Evolutionary conservation across 2,888 invertebrate species (phyloP).

Genomic region (Zaprionus obscuricornis): DNA sequence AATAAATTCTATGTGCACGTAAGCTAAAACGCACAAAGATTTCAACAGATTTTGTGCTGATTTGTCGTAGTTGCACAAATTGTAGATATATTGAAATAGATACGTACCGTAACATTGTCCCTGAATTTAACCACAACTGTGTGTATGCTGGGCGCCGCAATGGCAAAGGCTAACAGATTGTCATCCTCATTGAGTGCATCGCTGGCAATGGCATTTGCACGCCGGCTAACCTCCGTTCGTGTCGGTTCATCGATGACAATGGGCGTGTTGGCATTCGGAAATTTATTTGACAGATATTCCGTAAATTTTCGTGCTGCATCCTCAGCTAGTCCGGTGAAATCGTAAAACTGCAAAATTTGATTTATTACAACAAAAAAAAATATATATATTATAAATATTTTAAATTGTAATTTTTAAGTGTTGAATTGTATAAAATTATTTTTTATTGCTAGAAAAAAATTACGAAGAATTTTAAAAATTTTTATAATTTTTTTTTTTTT

Average conservation of each 20-base stretch:
- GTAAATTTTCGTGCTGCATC: conserved; percentile 82
- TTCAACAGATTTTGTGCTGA: neutral
- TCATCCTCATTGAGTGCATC: conserved; percentile 83
- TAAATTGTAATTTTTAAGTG: no score
- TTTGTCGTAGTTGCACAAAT: neutral
- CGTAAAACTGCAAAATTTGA: conserved; percentile 76
- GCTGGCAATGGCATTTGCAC: conserved; percentile 82
- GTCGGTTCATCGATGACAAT: conserved; percentile 72
- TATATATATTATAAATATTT: no score
- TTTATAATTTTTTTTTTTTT: no score
- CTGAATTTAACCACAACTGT: conserved; percentile 84
- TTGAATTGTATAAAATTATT: no score
- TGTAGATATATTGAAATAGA: conserved; percentile 13
- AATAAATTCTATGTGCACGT: no score
- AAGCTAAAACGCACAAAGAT: no score
- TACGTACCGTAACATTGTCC: conserved; percentile 82
- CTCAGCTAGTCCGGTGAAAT: conserved; percentile 82
- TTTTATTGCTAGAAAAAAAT: no score
- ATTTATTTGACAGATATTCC: conserved; percentile 81
- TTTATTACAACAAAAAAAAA: neutral
- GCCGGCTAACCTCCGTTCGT: conserved; percentile 80
- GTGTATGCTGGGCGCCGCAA: conserved; percentile 83
- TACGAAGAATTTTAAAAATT: no score
- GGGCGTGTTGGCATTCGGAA: conserved; percentile 69
- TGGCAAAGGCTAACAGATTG: conserved; percentile 82